These are phyloP conservation scores for Oncorhynchus kisutch DNA, from an alignment of 2,113 vertebrate species.

Conservation along the genomic window DNA sequence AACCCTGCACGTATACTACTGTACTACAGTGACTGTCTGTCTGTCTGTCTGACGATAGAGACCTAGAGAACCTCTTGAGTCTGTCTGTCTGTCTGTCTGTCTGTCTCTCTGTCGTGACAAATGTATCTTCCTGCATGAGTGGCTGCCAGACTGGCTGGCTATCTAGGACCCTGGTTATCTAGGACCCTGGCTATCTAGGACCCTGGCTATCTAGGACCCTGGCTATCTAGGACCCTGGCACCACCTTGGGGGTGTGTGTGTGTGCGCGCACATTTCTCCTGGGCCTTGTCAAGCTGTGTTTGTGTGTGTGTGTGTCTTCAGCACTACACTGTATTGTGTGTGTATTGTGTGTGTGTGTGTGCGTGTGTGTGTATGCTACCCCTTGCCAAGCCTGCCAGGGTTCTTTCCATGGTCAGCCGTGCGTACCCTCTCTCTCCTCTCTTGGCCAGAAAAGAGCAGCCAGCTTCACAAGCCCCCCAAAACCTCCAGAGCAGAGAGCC, in stretches of 20 bases:
- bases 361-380: not conserved
- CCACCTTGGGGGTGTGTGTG: conserved; percentile 70
- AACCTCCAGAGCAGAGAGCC: conserved; percentile 58
- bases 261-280: not conserved
- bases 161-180: conserved; percentile 90
- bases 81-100: conserved; percentile 5
- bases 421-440: conserved; percentile 89
- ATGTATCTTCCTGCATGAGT: conserved; percentile 96
- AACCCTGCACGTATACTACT: not conserved
- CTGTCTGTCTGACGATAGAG: not conserved
- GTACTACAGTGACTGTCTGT: not conserved
- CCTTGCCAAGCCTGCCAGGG: conserved; percentile 61
- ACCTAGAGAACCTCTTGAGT: too few species aligned
- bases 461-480: conserved; percentile 55
- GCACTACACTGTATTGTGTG: not conserved
- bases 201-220: too few species aligned
- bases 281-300: not conserved
- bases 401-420: conserved; percentile 91
- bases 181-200: too few species aligned
- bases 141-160: conserved; percentile 90
- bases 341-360: not conserved
- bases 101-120: conserved; percentile 86
- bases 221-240: conserved; percentile 91
- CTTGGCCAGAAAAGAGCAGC: conserved; percentile 87
- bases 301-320: not conserved